Conservation (phyloP, 2,888 invertebrate species). For the Orthosia gothica region DNA sequence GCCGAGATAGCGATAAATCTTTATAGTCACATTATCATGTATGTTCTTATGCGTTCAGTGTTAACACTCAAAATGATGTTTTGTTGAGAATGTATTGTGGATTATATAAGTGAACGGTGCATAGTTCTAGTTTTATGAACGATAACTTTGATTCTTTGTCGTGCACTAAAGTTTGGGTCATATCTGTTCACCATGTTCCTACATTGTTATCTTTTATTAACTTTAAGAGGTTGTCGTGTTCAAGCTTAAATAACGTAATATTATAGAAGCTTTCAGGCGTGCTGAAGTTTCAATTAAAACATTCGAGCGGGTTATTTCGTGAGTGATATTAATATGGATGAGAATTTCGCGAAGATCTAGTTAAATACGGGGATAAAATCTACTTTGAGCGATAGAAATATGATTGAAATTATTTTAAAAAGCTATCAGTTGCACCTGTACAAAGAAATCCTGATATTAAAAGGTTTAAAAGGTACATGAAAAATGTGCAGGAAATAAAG, state of each 20-base stretch:
- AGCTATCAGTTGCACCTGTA: conserved; percentile 24
- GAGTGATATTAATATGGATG: conserved; percentile 44
- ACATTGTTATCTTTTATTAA: conserved; percentile 52
- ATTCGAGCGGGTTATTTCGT: conserved; percentile 28
- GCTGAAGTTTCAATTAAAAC: conserved; percentile 46
- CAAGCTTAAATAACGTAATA: conserved; percentile 17
- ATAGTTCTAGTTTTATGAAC: conserved; percentile 54
- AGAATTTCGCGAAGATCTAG: conserved; percentile 19
- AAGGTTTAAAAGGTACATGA: conserved; percentile 67
- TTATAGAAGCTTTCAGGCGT: conserved; percentile 34
- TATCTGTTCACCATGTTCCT: conserved; percentile 24
- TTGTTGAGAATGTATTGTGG: conserved; percentile 40
- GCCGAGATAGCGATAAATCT: conserved; percentile 71
- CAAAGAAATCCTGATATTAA: conserved; percentile 33
- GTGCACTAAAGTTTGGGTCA: conserved; percentile 40
- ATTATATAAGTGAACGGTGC: conserved; percentile 49
- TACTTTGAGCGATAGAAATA: conserved; percentile 1
- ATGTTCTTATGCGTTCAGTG: conserved; percentile 54
- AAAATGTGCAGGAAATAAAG: conserved; percentile 71
- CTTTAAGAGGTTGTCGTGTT: conserved; percentile 7
- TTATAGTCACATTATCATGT: conserved; percentile 65
- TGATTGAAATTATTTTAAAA: conserved; percentile 16
- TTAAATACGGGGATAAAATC: not conserved
- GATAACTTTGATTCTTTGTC: conserved; percentile 57
- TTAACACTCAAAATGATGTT: conserved; percentile 45